Conservation (phyloP, 2,888 invertebrate genomes). For the Teinopalpus imperialis region DNA sequence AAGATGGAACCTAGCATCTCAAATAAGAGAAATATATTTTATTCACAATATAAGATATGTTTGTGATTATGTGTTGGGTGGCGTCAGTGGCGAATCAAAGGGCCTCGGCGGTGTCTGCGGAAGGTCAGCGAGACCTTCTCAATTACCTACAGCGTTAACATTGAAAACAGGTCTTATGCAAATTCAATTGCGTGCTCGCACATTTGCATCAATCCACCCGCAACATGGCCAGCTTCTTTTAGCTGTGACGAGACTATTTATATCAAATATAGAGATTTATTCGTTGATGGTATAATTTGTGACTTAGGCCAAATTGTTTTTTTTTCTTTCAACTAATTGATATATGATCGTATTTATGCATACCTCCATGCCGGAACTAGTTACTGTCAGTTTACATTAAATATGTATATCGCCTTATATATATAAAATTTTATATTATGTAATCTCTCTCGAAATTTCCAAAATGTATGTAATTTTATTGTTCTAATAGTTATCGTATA, state of each 20-base stretch:
- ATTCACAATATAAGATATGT: conserved; percentile 18
- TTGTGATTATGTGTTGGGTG: conserved; percentile 34
- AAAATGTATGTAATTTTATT: too few relatives aligned
- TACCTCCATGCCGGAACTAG: too few relatives aligned
- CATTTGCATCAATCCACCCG: conserved; percentile 39
- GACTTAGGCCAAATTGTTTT: neutral
- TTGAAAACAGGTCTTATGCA: conserved; percentile 73
- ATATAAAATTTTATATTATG: too few relatives aligned
- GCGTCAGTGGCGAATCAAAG: conserved; percentile 67
- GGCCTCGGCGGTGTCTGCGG: conserved; percentile 58
- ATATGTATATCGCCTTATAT: too few relatives aligned
- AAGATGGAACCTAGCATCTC: too few relatives aligned
- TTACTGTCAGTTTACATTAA: too few relatives aligned
- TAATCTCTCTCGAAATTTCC: too few relatives aligned
- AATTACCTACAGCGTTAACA: conserved; percentile 59
- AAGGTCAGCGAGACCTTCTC: conserved; percentile 69
- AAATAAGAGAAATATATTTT: neutral
- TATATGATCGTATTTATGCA: too few relatives aligned
- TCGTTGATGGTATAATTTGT: neutral
- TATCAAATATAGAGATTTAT: too few relatives aligned
- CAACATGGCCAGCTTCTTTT: conserved; percentile 24
- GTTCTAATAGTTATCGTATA: too few relatives aligned
- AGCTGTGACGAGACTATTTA: conserved; percentile 9
- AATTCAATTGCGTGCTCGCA: conserved; percentile 57
- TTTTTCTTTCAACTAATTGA: too few relatives aligned